phyloP scores from a whole-genome alignment of 2,113 vertebrate genomes.

The Echinops telfairi region DNA sequence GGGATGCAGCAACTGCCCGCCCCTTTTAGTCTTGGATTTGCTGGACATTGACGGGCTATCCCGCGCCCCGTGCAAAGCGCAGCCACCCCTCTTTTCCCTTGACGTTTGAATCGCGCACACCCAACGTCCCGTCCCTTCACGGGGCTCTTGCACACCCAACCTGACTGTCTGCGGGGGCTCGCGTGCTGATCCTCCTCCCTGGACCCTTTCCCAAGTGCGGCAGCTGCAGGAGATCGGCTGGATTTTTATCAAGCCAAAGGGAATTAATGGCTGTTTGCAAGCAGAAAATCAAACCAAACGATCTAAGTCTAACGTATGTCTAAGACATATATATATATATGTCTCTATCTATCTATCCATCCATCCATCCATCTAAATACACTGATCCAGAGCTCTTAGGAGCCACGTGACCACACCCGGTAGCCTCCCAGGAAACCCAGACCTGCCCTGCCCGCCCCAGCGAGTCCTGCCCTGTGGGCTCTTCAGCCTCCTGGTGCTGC shows the following conservation, averaged over 20 bases:
- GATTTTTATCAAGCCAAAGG: slow-evolving; percentile 44
- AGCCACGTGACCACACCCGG: not conserved
- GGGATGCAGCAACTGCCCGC: not conserved
- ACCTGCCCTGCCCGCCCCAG: too few species aligned
- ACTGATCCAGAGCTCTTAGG: not conserved
- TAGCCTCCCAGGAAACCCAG: too few species aligned
- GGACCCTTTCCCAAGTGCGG: slow-evolving; percentile 79
- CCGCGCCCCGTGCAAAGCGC: not conserved
- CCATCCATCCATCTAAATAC: not conserved
- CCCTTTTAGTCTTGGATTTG: not conserved
- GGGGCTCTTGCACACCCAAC: slow-evolving; percentile 61
- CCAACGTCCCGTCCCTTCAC: not conserved
- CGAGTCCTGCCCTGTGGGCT: slow-evolving; percentile 46
- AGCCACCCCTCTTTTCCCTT: slow-evolving; percentile 22
- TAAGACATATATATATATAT: not conserved
- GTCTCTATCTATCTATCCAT: too few species aligned
- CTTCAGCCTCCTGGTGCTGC: slow-evolving; percentile 63
- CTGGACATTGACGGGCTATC: not conserved
- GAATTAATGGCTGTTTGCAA: slow-evolving; percentile 32
- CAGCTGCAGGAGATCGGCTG: slow-evolving; percentile 59
- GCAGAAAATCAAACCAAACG: slow-evolving; percentile 42
- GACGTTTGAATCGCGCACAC: not conserved
- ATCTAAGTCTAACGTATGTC: not conserved
- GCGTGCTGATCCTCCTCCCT: slow-evolving; percentile 54
- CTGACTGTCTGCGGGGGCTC: slow-evolving; percentile 74